Base-by-base conservation (phyloP, 2,113 vertebrate species). In the Hemibagrus wyckioides region DNA sequence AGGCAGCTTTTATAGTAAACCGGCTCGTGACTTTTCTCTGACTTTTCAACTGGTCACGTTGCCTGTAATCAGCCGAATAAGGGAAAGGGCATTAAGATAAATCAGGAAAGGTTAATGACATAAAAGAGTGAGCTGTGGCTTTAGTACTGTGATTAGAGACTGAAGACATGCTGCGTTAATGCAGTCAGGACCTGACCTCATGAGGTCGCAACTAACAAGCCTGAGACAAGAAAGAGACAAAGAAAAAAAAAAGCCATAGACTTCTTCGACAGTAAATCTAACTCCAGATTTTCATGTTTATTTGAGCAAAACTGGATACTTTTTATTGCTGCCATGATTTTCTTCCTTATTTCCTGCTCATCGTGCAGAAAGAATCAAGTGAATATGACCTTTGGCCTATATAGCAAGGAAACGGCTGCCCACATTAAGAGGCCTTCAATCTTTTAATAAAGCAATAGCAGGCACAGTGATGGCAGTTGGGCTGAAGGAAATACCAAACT, bases 331-430 rank as follows among this genome's bases (percentile, higher is more conserved):
- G n/a, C 67, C 84, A 14, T 52, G 33, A 8, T 9, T 23, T n/a
- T 82, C 48, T 73, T 36, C 83, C 80, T 83, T 86, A 48, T 76
- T n/a, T 44, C 82, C 50, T 56, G 41, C 79, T 76, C 76, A 73
- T 57, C 63, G 56, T 21, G 44, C 36, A 80, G 57, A 67, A 76
- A 79, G 56, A 89, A 89, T 69, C 23, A 65, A 88, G 63, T 87
- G 50, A 86, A 88, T 88, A 83, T 83, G 87, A 88, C 82, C 88
- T 65, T 83, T 90, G 83, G 41, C 85, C 85, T 90, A 88, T 84
- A 90, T 89, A 82, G 87, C 80, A 80, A 90, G 86, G 84, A 90
- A 91, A 90, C 81, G 81, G 89, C 87, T 88, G 88, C 84, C 88
- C 79, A 86, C 87, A 87, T 91, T 85, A 90, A 90, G 85, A 84